phyloP scores from a whole-genome alignment of 2,113 vertebrate species.

The Barbus barbus region DNA sequence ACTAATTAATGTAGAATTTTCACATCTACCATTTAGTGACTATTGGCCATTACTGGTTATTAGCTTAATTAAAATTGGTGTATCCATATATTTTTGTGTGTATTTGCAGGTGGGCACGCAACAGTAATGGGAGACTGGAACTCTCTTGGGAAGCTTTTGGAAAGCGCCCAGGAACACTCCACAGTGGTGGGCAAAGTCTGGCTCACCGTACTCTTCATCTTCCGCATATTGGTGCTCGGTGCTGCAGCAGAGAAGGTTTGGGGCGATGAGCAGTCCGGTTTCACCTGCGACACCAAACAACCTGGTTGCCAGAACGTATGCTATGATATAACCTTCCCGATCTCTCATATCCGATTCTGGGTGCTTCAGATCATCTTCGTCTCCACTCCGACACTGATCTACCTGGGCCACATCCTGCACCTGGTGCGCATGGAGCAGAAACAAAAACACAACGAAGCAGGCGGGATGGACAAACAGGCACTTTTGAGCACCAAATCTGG shows the following conservation, averaged over 20 bases:
- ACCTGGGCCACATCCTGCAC: constrained; percentile 87
- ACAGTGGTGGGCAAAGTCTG: constrained; percentile 87
- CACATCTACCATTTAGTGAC: neutral
- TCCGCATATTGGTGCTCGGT: constrained; percentile 86
- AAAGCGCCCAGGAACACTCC: constrained; percentile 86
- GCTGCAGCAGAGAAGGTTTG: constrained; percentile 84
- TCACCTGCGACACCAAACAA: constrained; percentile 88
- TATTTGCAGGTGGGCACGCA: constrained; percentile 36
- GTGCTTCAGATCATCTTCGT: constrained; percentile 92
- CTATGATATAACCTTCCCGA: constrained; percentile 87
- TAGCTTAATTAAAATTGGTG: neutral
- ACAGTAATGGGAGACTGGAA: constrained; percentile 84
- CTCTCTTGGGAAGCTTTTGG: constrained; percentile 84
- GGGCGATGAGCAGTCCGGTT: constrained; percentile 85
- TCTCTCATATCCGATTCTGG: constrained; percentile 92
- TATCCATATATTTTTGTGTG: neutral
- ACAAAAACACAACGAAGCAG: constrained; percentile 56
- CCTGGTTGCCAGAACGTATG: constrained; percentile 89
- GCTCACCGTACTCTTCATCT: constrained; percentile 87
- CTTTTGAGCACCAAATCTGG: constrained; percentile 60
- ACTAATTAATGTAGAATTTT: neutral
- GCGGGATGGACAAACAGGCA: constrained; percentile 57
- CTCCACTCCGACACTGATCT: constrained; percentile 86
- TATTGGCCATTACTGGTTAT: neutral
- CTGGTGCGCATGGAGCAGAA: constrained; percentile 86